Base-by-base conservation (phyloP, 2,113 vertebrate genomes). In the Ophthalmolycus amberensis region DNA sequence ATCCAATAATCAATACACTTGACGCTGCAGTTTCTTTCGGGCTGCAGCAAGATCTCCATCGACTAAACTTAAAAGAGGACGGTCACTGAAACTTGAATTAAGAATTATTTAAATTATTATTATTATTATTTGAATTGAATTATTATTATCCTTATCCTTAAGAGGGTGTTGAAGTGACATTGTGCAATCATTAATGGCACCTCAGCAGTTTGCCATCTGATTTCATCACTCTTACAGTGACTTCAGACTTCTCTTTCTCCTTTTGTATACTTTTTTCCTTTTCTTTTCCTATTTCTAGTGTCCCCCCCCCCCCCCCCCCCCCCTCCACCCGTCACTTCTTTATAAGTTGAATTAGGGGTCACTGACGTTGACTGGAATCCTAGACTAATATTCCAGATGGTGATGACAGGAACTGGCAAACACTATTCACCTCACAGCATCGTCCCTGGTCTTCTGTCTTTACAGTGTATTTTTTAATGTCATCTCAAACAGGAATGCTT, bases 371-470 rank as follows among this genome's bases (percentile, higher is more conserved):
- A 85, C 92, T 93, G 90, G 94, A 95, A 94, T 91, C 95, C 90
- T 92, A 94, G 94, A 96, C 92, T 92, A 90, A 91, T 95, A 95
- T 95, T 96, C 95, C 96, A 96, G 95, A 96, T 96, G 95, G 92
- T 86, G 80, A 74, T 87, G 70, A 94, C 92, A 94, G 60, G 78
- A 73, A 67, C 90, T 89, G 91, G 87, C 90, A 92, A 93, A 95
- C 95, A 94, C 95, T 95, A 93, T 96, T 96, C 93, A 93, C 32
- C 44, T 82, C 58, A 18, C 42, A 34, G 37, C 72, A 42, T 80
- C 5, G 9, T 60, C 42, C n/a, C 12, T 22, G 3, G 25, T 58
- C 25, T n/a, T 46, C 52, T 32, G 20, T 68, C 37, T 77, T 29
- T n/a, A 29, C 2, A 29, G 29, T 50, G 20, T 16, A 40, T 37